phyloP scores from a whole-genome alignment of 2,797 vertebrate species.

The Pangasius mekongensis region DNA sequence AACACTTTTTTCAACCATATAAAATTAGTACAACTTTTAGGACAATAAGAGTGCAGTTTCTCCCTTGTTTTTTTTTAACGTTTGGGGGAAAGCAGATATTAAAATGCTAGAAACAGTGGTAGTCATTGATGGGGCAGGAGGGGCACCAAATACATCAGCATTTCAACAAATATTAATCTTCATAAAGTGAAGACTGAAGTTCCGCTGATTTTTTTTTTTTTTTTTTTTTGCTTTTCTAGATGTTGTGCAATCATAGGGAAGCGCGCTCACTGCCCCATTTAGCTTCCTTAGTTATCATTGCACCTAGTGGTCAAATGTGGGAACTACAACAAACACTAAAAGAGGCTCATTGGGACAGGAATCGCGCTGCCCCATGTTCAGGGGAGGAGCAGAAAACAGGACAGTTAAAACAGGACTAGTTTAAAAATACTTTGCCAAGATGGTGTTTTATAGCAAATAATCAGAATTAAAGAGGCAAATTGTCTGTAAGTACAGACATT shows the following conservation, averaged over 20 bases:
- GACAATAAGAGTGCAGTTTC: background rate
- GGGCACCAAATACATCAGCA: background rate
- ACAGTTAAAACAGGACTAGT: background rate
- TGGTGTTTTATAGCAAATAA: background rate
- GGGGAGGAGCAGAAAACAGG: background rate
- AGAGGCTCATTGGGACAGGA: background rate
- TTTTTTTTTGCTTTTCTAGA: background rate
- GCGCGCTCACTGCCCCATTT: background rate
- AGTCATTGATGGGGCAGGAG: background rate
- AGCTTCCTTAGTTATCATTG: background rate
- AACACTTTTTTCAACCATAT: background rate
- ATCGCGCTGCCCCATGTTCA: background rate
- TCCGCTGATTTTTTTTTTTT: background rate
- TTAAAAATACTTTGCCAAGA: background rate
- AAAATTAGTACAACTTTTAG: too few relatives aligned
- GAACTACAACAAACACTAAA: background rate
- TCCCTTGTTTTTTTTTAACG: background rate
- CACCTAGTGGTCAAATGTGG: background rate
- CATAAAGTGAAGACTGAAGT: background rate
- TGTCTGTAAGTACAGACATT: background rate
- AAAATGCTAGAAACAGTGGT: background rate
- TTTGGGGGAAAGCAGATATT: background rate
- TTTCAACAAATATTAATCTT: background rate
- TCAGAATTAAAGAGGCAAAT: background rate
- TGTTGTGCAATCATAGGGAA: background rate